These are phyloP conservation scores for Gephyroberyx darwinii DNA, from an alignment of 2,797 vertebrate species.

Conservation along the genomic window DNA sequence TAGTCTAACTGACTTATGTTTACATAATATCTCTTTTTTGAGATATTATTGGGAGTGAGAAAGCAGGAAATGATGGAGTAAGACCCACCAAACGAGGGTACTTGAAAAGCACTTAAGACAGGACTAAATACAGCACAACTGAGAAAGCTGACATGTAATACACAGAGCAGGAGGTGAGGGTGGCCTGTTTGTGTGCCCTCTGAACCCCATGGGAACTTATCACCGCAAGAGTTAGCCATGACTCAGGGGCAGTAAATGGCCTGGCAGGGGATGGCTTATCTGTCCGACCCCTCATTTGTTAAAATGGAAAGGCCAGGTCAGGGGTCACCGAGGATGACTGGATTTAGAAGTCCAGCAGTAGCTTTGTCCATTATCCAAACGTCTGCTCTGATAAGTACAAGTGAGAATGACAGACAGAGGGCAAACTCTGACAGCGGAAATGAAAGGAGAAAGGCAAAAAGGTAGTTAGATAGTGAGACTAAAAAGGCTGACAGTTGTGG, in stretches of 20 bases:
- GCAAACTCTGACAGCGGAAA: conserved; percentile 77
- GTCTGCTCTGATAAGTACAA: conserved; percentile 83
- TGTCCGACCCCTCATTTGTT: conserved; percentile 80
- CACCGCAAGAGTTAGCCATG: conserved; percentile 72
- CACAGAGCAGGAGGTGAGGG: conserved; percentile 73
- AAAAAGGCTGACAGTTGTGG: conserved; percentile 70
- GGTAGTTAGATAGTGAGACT: conserved; percentile 66
- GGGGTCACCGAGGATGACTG: conserved; percentile 79
- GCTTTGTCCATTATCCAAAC: conserved; percentile 79
- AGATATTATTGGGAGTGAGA: conserved; percentile 40
- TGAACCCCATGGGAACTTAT: conserved; percentile 81
- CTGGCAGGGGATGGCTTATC: conserved; percentile 78
- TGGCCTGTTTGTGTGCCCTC: conserved; percentile 78
- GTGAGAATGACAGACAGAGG: conserved; percentile 78
- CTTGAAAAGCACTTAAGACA: conserved; percentile 75
- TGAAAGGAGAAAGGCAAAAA: conserved; percentile 69
- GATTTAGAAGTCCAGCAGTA: conserved; percentile 80
- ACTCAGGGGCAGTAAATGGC: conserved; percentile 76
- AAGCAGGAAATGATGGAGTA: conserved; percentile 60
- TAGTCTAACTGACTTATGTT: conserved; percentile 54
- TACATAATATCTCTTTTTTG: conserved; percentile 50
- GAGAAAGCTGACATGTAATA: conserved; percentile 71
- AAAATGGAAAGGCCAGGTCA: conserved; percentile 82
- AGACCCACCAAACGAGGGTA: conserved; percentile 55
- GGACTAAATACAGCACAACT: conserved; percentile 70